Conservation (phyloP, 2,888 invertebrate genomes). For the Cerastis rubricosa region DNA sequence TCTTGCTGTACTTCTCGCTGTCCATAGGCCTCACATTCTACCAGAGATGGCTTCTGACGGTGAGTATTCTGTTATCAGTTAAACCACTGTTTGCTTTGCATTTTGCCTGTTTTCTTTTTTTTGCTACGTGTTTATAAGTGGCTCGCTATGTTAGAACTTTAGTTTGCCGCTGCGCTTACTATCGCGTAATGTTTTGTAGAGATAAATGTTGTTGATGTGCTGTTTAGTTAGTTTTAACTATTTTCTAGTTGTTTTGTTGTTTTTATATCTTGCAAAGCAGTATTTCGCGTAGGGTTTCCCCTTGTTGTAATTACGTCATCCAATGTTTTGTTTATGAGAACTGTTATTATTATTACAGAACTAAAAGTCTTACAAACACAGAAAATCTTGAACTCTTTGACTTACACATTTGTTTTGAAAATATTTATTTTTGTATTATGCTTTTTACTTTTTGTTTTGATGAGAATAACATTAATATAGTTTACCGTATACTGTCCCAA, state of each 20-base stretch:
- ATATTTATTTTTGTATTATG: background rate
- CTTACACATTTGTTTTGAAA: background rate
- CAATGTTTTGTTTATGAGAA: conserved; percentile 11
- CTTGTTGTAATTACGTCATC: conserved; percentile 31
- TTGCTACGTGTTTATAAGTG: conserved; percentile 33
- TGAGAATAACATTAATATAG: background rate
- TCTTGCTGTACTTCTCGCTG: conserved; percentile 96
- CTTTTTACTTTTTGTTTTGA: background rate
- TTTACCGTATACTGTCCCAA: background rate
- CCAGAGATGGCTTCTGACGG: conserved; percentile 97
- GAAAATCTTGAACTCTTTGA: background rate
- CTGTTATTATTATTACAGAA: background rate
- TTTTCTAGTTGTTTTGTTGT: conserved; percentile 20
- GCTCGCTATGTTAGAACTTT: conserved; percentile 33
- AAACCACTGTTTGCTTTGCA: conserved; percentile 37
- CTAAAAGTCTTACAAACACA: background rate
- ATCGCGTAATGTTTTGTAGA: background rate
- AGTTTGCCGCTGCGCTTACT: conserved; percentile 36
- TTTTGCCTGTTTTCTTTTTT: conserved; percentile 34
- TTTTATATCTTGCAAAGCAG: conserved; percentile 9
- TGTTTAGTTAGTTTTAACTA: background rate
- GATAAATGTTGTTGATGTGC: background rate
- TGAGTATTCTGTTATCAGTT: conserved; percentile 76
- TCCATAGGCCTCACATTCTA: conserved; percentile 99
- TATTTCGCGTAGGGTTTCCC: conserved; percentile 11